phyloP scores from a whole-genome alignment of 2,797 vertebrate genomes.

The Serranus cabrilla region DNA sequence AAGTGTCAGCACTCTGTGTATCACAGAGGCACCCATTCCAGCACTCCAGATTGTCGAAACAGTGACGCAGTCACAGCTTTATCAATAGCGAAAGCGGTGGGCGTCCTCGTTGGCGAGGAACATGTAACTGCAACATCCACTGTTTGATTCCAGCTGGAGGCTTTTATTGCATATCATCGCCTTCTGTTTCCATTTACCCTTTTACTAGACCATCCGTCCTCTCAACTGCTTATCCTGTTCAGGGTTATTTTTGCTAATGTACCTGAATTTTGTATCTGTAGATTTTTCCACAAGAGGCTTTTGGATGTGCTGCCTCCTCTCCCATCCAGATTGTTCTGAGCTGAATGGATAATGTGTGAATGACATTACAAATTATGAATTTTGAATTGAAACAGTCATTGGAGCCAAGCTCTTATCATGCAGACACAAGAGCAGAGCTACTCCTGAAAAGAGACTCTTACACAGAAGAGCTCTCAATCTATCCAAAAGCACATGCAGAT shows the following conservation, averaged over 20 bases:
- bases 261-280: constrained; percentile 52
- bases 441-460: constrained; percentile 68
- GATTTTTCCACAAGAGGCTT: constrained; percentile 60
- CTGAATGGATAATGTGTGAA: constrained; percentile 69
- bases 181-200: constrained; percentile 55
- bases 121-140: constrained; percentile 23
- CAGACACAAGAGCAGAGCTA: constrained; percentile 61
- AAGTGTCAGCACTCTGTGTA: constrained; percentile 11
- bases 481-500: constrained; percentile 44
- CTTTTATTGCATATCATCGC: constrained; percentile 39
- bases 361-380: constrained; percentile 65
- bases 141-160: constrained; percentile 47
- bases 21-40: constrained; percentile 1
- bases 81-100: constrained; percentile 29
- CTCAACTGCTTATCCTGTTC: constrained; percentile 43
- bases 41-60: background rate
- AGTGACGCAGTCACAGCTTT: constrained; percentile 3
- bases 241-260: constrained; percentile 61
- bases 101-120: constrained; percentile 30
- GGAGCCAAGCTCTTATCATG: constrained; percentile 59
- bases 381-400: constrained; percentile 66
- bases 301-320: constrained; percentile 51
- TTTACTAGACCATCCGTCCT: constrained; percentile 39
- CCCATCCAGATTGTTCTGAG: constrained; percentile 41
- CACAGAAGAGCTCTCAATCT: constrained; percentile 68